phyloP scores from a whole-genome alignment of 2,113 vertebrate genomes.

The Ranitomeya variabilis region DNA sequence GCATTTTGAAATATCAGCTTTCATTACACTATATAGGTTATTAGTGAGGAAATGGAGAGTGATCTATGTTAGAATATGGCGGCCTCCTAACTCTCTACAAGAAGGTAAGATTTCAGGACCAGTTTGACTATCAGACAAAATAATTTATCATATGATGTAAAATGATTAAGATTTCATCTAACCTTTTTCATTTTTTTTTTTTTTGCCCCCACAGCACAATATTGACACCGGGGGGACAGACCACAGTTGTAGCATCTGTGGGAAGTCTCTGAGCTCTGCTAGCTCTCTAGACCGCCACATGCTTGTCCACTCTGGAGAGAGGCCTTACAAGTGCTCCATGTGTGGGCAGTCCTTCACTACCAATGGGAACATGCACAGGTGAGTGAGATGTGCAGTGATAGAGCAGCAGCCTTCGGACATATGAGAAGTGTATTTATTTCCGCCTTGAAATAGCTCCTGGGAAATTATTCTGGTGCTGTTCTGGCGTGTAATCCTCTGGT shows the following conservation, averaged over 20 bases:
- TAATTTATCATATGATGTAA: neutral
- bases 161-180: neutral
- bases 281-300: conserved; percentile 97
- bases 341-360: conserved; percentile 98
- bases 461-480: conserved; percentile 20
- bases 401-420: neutral
- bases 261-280: conserved; percentile 95
- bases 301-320: conserved; percentile 97
- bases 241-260: conserved; percentile 98
- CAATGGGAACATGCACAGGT: conserved; percentile 99
- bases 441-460: neutral
- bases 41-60: too few species aligned
- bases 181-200: conserved; percentile 45
- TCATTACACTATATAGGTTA: too few species aligned
- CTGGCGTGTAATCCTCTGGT: neutral
- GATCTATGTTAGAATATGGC: neutral
- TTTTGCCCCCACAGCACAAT: conserved; percentile 84
- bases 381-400: conserved; percentile 56
- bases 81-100: neutral
- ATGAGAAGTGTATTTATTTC: neutral
- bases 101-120: neutral
- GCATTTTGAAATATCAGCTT: too few species aligned
- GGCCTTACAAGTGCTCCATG: conserved; percentile 90
- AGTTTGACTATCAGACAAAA: neutral
- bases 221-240: conserved; percentile 88